A percentile compares a stretch with the other conserved stretches of the same genome.
Conservation (phyloP, 1,140 invertebrate genomes). For the Latrodectus geometricus region DNA sequence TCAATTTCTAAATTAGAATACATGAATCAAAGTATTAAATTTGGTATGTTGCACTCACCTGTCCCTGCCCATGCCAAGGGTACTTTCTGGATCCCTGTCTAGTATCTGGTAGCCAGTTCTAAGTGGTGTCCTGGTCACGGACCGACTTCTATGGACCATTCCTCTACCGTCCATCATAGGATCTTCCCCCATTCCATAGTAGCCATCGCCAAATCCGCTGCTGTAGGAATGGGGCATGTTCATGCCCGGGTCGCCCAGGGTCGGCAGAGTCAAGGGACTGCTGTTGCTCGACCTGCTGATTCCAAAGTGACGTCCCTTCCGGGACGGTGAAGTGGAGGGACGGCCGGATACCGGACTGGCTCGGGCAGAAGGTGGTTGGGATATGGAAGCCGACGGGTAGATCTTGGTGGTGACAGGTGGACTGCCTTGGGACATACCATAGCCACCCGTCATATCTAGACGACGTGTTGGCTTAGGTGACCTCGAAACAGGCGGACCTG, state of each 20-base stretch:
- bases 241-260: slow-evolving; percentile 34
- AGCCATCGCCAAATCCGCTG: slow-evolving; percentile 35
- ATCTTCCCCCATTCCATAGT: slow-evolving; percentile 70
- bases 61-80: slow-evolving; percentile 72
- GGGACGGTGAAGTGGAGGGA: slow-evolving; percentile 57
- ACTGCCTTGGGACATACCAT: slow-evolving; percentile 5
- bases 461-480: slow-evolving; percentile 53
- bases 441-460: slow-evolving; percentile 38
- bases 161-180: slow-evolving; percentile 79
- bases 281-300: slow-evolving; percentile 64
- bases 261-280: slow-evolving; percentile 62
- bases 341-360: slow-evolving; percentile 57
- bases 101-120: slow-evolving; percentile 77
- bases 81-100: slow-evolving; percentile 73
- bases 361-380: slow-evolving; percentile 63
- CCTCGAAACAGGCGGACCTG: slow-evolving; percentile 34
- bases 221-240: slow-evolving; percentile 60
- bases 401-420: slow-evolving; percentile 48
- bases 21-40: slow-evolving; percentile 12
- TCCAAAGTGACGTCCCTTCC: slow-evolving; percentile 47
- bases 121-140: slow-evolving; percentile 28
- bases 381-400: slow-evolving; percentile 61
- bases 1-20: neutral
- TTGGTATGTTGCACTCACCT: slow-evolving; percentile 68
- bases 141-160: slow-evolving; percentile 73